Percentiles rank a stretch among this genome's conserved stretches.
These are phyloP conservation scores for Hartigia nigra DNA, from an alignment of 2,888 invertebrate species.

Conservation along the genomic window DNA sequence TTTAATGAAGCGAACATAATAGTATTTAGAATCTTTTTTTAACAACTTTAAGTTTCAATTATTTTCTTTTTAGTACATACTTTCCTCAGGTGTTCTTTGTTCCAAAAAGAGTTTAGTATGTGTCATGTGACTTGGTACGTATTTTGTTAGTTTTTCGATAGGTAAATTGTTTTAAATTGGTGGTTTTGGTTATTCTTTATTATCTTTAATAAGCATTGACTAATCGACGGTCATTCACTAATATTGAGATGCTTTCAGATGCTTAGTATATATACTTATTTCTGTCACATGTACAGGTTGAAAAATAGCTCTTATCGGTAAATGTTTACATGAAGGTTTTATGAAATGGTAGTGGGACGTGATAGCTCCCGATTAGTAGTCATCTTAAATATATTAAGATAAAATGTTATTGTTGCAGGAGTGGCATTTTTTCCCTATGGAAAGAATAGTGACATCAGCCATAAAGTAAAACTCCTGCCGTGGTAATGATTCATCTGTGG, in stretches of 20 bases:
- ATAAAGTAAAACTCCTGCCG: background rate
- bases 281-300: background rate
- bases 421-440: background rate
- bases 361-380: background rate
- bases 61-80: background rate
- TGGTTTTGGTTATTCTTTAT: background rate
- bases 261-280: background rate
- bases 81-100: background rate
- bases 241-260: background rate
- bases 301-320: background rate
- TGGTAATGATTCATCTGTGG: conserved; percentile 4
- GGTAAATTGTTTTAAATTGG: background rate
- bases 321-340: background rate
- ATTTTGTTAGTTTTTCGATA: background rate
- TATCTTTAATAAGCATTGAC: background rate
- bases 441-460: background rate
- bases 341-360: background rate
- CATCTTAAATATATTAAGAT: background rate
- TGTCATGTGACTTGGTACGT: background rate
- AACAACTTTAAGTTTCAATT: background rate
- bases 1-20: background rate
- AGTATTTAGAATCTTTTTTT: background rate
- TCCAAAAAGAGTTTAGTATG: background rate
- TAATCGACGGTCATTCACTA: background rate
- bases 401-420: background rate